Conservation (phyloP, 2,113 vertebrate species). For the Galbula dea region DNA sequence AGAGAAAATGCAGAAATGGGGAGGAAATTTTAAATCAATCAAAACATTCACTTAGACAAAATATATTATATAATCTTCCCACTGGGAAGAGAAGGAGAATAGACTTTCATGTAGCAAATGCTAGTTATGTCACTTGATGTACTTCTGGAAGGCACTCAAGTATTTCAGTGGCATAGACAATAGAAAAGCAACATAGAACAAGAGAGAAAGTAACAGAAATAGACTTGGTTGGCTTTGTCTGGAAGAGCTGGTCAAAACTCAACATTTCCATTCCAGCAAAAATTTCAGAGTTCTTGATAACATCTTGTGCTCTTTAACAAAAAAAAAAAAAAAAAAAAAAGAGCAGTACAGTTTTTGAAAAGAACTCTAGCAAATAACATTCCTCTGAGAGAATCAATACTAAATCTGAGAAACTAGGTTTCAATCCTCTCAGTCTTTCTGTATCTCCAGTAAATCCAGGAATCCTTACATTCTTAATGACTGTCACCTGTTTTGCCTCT, state of each 20-base stretch:
- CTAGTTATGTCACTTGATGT: constrained; percentile 20
- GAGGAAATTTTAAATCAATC: constrained; percentile 41
- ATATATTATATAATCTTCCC: constrained; percentile 59
- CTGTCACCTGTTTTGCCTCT: background rate
- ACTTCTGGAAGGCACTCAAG: constrained; percentile 47
- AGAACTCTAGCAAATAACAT: background rate
- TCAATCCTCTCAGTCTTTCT: background rate
- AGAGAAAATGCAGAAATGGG: background rate
- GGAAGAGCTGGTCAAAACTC: constrained; percentile 12
- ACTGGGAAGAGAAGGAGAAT: constrained; percentile 45
- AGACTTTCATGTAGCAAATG: constrained; percentile 27
- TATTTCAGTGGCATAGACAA: constrained; percentile 33
- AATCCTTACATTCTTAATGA: background rate
- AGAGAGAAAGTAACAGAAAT: constrained; percentile 15
- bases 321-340: background rate
- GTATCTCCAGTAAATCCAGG: background rate
- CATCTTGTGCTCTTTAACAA: background rate
- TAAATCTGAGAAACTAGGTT: background rate
- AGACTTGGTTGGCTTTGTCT: background rate
- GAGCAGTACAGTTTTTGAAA: background rate
- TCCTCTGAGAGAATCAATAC: background rate
- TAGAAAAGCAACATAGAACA: constrained; percentile 25
- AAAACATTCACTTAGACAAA: constrained; percentile 51
- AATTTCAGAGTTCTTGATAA: background rate
- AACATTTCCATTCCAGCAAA: background rate